phyloP scores from a whole-genome alignment of 2,797 vertebrate genomes.

The Phalanger gymnotis region DNA sequence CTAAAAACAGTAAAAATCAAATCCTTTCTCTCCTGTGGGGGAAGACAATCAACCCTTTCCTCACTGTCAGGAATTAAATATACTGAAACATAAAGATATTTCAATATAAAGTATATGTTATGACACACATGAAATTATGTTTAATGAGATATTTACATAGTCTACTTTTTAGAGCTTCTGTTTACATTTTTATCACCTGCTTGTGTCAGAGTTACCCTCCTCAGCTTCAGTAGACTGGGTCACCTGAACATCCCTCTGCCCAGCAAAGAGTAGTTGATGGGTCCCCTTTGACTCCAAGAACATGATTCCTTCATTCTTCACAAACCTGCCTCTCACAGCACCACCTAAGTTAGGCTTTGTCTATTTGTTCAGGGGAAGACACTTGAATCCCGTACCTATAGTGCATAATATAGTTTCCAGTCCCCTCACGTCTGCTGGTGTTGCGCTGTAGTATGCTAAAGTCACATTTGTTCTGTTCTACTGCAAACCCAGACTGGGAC shows the following conservation, averaged over 20 bases:
- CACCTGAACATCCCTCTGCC: background rate
- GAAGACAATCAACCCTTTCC: background rate
- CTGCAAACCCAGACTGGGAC: constrained; percentile 36
- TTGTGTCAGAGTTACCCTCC: background rate
- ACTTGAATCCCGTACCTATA: constrained; percentile 57
- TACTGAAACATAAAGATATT: background rate
- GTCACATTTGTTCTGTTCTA: constrained; percentile 35
- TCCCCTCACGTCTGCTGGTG: background rate
- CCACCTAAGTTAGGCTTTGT: background rate
- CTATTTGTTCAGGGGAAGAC: constrained; percentile 5
- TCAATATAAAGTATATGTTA: rapidly evolving
- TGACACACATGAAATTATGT: rapidly evolving
- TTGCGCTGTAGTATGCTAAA: constrained; percentile 28
- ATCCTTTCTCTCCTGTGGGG: constrained; percentile 23
- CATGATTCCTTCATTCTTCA: too few relatives aligned
- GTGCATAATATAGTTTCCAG: constrained; percentile 49
- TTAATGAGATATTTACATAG: background rate
- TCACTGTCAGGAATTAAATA: constrained; percentile 24
- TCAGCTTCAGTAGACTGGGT: background rate
- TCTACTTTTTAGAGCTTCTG: background rate
- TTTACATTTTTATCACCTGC: background rate
- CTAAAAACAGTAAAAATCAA: background rate
- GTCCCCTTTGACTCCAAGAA: background rate
- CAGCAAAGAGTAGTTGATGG: background rate
- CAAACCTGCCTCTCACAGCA: background rate